Evolutionary conservation across 1,140 invertebrate species (phyloP).

Genomic region (Achroia grisella): DNA sequence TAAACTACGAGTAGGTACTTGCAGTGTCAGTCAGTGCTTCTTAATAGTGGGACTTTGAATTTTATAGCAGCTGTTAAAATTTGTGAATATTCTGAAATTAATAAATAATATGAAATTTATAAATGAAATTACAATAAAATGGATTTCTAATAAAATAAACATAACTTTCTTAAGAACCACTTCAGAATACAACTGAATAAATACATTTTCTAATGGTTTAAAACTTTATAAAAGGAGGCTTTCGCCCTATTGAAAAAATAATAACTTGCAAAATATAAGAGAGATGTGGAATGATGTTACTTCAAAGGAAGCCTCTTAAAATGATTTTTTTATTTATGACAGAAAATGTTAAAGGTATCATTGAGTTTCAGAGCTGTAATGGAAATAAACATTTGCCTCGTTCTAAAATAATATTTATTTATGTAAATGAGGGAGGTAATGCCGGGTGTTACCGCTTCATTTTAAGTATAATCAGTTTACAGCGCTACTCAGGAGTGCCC

Average conservation of each 20-base stretch:
- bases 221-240: too few species aligned
- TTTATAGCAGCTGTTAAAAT: too few species aligned
- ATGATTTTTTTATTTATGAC: conserved; percentile 3
- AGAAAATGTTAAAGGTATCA: conserved; percentile 6
- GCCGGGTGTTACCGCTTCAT: conserved; percentile 50
- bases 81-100: too few species aligned
- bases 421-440: conserved; percentile 42
- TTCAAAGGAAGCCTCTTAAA: neutral
- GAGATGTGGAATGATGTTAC: neutral
- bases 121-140: too few species aligned
- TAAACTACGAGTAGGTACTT: too few species aligned
- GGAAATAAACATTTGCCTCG: conserved; percentile 26
- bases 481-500: conserved; percentile 27
- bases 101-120: too few species aligned
- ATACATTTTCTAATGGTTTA: neutral
- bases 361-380: conserved; percentile 12
- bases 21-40: too few species aligned
- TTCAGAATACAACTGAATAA: neutral
- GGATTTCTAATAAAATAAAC: neutral
- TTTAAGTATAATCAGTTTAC: conserved; percentile 51
- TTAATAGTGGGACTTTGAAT: too few species aligned
- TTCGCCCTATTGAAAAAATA: neutral
- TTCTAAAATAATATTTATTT: conserved; percentile 43
- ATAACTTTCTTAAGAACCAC: neutral
- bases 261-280: neutral